Evolutionary conservation across 1,140 invertebrate genomes (phyloP), one percentile per base, ranked within the genome.

Genomic region (Oncopeltus fasciatus): DNA sequence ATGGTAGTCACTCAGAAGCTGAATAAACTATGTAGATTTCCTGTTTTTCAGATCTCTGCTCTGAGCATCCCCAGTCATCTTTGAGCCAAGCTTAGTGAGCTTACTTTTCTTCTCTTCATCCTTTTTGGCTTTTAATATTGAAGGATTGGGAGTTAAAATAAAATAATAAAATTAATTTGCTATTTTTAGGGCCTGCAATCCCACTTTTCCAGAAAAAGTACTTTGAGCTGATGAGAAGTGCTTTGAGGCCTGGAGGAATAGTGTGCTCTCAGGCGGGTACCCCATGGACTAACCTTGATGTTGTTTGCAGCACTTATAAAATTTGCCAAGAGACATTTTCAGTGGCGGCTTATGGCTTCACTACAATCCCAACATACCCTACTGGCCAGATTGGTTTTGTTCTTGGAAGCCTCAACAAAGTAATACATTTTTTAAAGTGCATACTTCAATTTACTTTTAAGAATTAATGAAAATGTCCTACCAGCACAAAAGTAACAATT

Each of bases 371-470:
- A 0, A 95, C 94, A 0, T 99, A 98, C 73, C 95, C 95, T 0
- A 89, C 88, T 27, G 95, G 95, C 0, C 88, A 94, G 75, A 98
- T 98, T 66, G 95, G 94, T 2, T 95, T 95, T 72, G 76, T 97
- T 1, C 77, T 98, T 18, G 95, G 90, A 67, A 78, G 79, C 65
- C 74, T 78, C 57, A 76, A 78, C 67, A 68, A 72, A 29, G 82
- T 83, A 75, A 75, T 1, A 14, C 8, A 20, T 44, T 53, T 4
- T 2, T 44, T n/a, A n/a, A n/a, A n/a, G n/a, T n/a, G n/a, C n/a
- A n/a, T n/a, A n/a, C n/a, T n/a, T n/a, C n/a, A n/a, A n/a, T n/a
- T n/a, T n/a, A n/a, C n/a, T n/a, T n/a, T n/a, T n/a, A n/a, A n/a
- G n/a, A n/a, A n/a, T n/a, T n/a, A n/a, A n/a, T n/a, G n/a, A n/a